Percentiles rank a stretch among this genome's conserved stretches.
These are phyloP conservation scores for Apodemia hepburni DNA, from an alignment of 2,888 invertebrate genomes.

Conservation along the genomic window DNA sequence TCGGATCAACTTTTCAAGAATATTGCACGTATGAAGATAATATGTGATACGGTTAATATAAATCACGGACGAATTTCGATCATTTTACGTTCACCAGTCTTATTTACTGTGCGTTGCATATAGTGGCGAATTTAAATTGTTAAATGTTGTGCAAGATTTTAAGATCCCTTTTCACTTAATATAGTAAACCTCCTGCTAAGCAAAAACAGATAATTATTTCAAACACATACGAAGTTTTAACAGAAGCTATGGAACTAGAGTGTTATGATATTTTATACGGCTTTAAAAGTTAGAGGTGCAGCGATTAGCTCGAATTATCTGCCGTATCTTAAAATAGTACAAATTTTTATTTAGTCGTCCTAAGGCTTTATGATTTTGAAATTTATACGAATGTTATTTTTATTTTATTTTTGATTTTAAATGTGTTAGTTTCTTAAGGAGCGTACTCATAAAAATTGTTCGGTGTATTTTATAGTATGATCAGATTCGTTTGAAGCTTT, in stretches of 20 bases:
- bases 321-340: constrained; percentile 46
- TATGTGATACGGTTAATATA: no score
- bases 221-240: background rate
- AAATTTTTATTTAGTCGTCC: constrained; percentile 62
- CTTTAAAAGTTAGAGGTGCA: constrained; percentile 6
- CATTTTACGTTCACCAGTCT: no score
- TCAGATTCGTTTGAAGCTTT: background rate
- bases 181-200: background rate
- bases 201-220: background rate
- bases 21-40: no score
- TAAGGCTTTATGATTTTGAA: constrained; percentile 54
- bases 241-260: background rate
- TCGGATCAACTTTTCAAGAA: no score
- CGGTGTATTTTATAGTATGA: background rate
- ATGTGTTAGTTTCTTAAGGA: constrained; percentile 21
- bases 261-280: background rate
- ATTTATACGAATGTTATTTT: constrained; percentile 38
- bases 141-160: no score
- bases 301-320: background rate
- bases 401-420: constrained; percentile 27
- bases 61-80: no score
- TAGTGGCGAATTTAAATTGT: no score
- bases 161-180: no score
- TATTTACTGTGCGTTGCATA: no score
- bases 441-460: background rate